Evolutionary conservation across 23 tunicate genomes (phyloP).

Genomic region (Styela plicata): DNA sequence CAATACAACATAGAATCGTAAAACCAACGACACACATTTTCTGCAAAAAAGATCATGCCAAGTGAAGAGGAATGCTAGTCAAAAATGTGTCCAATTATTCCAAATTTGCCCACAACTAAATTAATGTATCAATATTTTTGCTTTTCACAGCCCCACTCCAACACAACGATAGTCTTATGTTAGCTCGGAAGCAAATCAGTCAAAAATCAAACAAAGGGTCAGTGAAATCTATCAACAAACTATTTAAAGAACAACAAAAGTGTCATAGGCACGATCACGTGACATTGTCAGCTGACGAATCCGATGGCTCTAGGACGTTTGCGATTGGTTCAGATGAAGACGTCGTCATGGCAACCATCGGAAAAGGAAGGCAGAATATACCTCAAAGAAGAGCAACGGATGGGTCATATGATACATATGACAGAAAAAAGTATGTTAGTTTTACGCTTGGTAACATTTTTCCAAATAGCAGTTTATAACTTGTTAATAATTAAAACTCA

Average conservation of each 20-base stretch:
- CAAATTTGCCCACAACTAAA: no score
- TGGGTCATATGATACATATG: background rate
- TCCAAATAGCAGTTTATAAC: no score
- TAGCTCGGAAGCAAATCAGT: constrained; percentile 2
- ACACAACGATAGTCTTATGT: constrained; percentile 13
- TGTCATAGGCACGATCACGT: background rate
- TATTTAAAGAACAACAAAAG: background rate
- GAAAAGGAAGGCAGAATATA: background rate
- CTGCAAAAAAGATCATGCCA: no score
- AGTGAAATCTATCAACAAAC: background rate
- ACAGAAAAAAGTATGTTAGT: background rate
- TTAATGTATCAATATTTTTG: background rate
- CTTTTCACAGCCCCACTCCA: constrained; percentile 1
- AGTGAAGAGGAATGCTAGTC: no score
- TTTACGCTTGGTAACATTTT: no score
- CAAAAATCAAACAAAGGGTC: background rate
- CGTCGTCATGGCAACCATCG: background rate
- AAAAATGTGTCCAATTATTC: no score
- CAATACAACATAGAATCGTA: no score
- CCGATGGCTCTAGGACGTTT: background rate
- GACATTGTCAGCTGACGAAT: background rate
- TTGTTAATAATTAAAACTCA: no score
- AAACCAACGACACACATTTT: no score
- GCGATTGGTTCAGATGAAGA: background rate
- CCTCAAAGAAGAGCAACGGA: background rate